phyloP scores from a whole-genome alignment of 2,797 vertebrate genomes.

The Oryzias sinensis region DNA sequence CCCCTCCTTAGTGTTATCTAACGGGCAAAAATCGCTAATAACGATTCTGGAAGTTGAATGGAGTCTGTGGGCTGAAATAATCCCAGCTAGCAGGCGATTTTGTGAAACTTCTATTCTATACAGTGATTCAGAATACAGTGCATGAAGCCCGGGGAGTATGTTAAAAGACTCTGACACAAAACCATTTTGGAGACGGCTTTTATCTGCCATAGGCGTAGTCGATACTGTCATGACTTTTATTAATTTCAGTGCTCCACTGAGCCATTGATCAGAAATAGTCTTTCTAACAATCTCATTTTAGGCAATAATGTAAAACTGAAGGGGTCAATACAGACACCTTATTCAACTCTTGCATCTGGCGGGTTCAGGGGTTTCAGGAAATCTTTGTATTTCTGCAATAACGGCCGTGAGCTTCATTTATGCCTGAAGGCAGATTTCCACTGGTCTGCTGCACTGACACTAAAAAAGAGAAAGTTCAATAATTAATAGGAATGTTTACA shows the following conservation, averaged over 20 bases:
- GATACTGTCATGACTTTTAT: conserved; percentile 65
- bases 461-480: too few relatives aligned
- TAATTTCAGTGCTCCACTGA: conserved; percentile 59
- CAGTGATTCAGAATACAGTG: conserved; percentile 9
- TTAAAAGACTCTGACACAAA: conserved; percentile 6
- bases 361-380: conserved; percentile 40
- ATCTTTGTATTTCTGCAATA: conserved; percentile 31
- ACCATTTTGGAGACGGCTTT: conserved; percentile 17
- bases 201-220: conserved; percentile 55
- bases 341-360: conserved; percentile 55
- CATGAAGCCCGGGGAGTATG: too few relatives aligned
- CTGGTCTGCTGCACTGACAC: too few relatives aligned
- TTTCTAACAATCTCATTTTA: conserved; percentile 68
- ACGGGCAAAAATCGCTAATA: conserved; percentile 14
- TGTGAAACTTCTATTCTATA: neutral
- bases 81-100: conserved; percentile 13
- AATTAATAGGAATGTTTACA: too few relatives aligned
- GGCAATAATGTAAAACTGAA: conserved; percentile 69
- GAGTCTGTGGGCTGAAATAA: conserved; percentile 4
- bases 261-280: conserved; percentile 61
- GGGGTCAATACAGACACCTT: conserved; percentile 68
- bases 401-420: conserved; percentile 55
- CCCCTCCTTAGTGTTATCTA: conserved; percentile 7
- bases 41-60: conserved; percentile 10
- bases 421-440: neutral